Percentiles rank a stretch among this genome's conserved stretches.
These are phyloP conservation scores for Drosophila lacteicornis DNA, from an alignment of 1,140 invertebrate genomes.

Conservation along the genomic window DNA sequence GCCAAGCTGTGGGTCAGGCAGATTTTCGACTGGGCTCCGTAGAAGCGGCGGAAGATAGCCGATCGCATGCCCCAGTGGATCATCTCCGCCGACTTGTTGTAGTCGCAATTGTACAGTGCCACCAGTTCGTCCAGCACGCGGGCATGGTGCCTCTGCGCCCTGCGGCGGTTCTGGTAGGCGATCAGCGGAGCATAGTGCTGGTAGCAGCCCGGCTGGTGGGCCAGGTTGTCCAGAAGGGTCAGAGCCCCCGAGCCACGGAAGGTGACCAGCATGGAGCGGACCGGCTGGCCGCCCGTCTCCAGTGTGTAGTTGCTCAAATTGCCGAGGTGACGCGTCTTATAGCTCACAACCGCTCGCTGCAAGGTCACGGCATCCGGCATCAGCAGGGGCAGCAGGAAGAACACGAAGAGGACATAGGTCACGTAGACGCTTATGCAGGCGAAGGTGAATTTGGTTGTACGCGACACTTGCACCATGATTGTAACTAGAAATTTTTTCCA, in stretches of 20 bases:
- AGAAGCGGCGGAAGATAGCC: constrained; percentile 49
- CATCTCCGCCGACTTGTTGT: constrained; percentile 52
- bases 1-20: constrained; percentile 40
- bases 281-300: constrained; percentile 50
- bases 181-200: constrained; percentile 62
- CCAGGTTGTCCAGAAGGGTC: constrained; percentile 44
- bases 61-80: constrained; percentile 39
- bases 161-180: constrained; percentile 24
- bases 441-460: constrained; percentile 52
- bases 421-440: constrained; percentile 58
- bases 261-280: constrained; percentile 59
- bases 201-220: constrained; percentile 56
- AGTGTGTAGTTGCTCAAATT: constrained; percentile 49
- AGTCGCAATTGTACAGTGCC: constrained; percentile 52
- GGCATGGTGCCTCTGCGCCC: neutral
- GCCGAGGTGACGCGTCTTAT: constrained; percentile 30
- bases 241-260: constrained; percentile 64
- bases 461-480: constrained; percentile 37
- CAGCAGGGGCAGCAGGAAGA: constrained; percentile 53
- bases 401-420: constrained; percentile 53
- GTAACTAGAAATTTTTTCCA: neutral
- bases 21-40: constrained; percentile 51
- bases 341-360: constrained; percentile 31
- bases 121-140: constrained; percentile 35
- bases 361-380: constrained; percentile 51